Base-by-base conservation (phyloP, 2,113 vertebrate genomes). In the Archilochus colubris region DNA sequence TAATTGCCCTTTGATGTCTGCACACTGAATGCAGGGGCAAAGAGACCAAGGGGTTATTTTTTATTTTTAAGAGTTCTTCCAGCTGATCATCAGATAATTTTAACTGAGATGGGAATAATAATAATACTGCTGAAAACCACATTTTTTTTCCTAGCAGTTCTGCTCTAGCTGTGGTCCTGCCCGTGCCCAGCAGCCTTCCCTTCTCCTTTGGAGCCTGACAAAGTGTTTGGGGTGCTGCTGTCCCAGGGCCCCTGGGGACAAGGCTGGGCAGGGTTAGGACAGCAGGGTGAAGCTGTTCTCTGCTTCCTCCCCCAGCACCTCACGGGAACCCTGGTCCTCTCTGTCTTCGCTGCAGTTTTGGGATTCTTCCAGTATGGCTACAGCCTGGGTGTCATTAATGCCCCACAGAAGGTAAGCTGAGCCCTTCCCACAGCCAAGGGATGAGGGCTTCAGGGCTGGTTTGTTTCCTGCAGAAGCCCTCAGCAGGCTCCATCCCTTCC, bases 291-390 rank as follows among this genome's bases (percentile, higher is more conserved):
- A 63, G 33, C 16, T 79, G 33, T 72, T 62, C 43, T 87, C 50
- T 92, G 72, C 77, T 94, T 73, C 91, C 24, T 89, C 51, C 82
- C 88, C 22, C 97, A 98, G 98, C 98, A 99, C 95, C 89, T 99
- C 62, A 99, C 99, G 0, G 97, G 98, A 44, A 98, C 98, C 1
- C 91, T 99, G 82, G 58, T 98, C 44, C 79, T 99, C 58, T 97
- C 99, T 0, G 98, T 99, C 86, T 98, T 99, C 93, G 98, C 99
- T 0, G 98, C 99, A 0, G 97, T 97, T 15, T 96, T 99, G 51
- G 98, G 99, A 17, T 99, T 99, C 67, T 98, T 99, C 93, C 99
- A 99, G 96, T 99, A 97, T 3, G 99, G 99, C 63, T 99, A 99
- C 95, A 98, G 99, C 86, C 92, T 99, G 30, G 99, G 99, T 27